phyloP scores from a whole-genome alignment of 2,888 invertebrate species.

The Lordiphosa andalusiaca region DNA sequence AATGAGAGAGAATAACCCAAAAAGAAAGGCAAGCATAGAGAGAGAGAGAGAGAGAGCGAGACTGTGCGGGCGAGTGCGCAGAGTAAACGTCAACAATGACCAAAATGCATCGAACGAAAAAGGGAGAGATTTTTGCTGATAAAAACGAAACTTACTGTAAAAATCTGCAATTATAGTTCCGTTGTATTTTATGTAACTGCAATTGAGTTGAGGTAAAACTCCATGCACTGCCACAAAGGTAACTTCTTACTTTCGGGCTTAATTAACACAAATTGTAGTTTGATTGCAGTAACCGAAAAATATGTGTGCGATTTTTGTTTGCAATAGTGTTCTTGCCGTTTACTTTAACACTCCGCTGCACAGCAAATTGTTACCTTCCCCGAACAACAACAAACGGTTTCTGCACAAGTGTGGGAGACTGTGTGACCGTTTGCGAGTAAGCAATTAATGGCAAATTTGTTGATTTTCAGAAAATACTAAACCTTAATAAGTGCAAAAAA shows the following conservation, averaged over 20 bases:
- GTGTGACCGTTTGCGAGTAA: too few species aligned
- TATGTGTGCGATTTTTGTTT: too few species aligned
- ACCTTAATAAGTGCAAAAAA: too few species aligned
- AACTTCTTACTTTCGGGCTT: constrained; percentile 1
- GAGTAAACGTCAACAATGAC: constrained; percentile 35
- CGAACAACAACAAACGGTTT: too few species aligned
- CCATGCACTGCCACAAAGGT: background rate
- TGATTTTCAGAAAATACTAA: too few species aligned
- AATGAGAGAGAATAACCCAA: constrained; percentile 1
- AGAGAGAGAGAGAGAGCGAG: constrained; percentile 3
- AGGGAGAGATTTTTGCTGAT: constrained; percentile 20
- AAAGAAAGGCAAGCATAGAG: background rate
- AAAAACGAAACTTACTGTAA: constrained; percentile 56
- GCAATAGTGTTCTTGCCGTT: too few species aligned
- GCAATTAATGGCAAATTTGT: too few species aligned
- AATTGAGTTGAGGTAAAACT: constrained; percentile 8
- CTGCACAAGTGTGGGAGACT: too few species aligned
- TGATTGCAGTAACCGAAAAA: background rate
- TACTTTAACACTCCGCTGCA: too few species aligned
- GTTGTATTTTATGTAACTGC: constrained; percentile 50
- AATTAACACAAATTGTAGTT: constrained; percentile 9
- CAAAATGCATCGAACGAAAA: constrained; percentile 19
- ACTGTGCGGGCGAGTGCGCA: constrained; percentile 6
- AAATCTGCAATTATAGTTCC: constrained; percentile 46
- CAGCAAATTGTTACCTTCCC: too few species aligned